These are phyloP conservation scores for Polypterus bichir DNA, from an alignment of 2,113 vertebrate species.

Conservation along the genomic window DNA sequence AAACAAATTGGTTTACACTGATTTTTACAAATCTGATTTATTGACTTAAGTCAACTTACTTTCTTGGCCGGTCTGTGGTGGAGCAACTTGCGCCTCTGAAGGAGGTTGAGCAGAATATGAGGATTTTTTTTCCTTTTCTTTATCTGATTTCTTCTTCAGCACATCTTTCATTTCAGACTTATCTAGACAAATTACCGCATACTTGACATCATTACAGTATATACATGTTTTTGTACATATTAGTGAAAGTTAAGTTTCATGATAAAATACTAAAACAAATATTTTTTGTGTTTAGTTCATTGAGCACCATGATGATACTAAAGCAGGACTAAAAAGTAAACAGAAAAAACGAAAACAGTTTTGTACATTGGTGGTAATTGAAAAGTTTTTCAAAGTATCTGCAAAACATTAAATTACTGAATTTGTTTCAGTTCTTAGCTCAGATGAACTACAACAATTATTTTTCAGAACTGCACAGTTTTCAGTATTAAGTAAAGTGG, in stretches of 20 bases:
- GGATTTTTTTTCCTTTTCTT: slow-evolving; percentile 43
- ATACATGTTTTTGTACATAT: neutral
- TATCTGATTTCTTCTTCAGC: slow-evolving; percentile 48
- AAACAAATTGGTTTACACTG: too few species aligned
- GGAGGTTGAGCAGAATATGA: slow-evolving; percentile 26
- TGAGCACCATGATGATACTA: neutral
- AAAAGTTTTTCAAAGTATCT: too few species aligned
- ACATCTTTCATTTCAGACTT: slow-evolving; percentile 43
- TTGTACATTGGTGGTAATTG: too few species aligned
- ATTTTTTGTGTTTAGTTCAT: too few species aligned
- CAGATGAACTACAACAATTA: too few species aligned
- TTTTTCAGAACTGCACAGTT: too few species aligned
- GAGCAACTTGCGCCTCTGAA: slow-evolving; percentile 25
- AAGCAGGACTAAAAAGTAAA: neutral
- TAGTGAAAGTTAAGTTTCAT: too few species aligned
- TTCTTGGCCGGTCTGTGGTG: slow-evolving; percentile 29
- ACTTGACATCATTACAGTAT: neutral
- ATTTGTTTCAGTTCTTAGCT: too few species aligned
- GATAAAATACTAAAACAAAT: too few species aligned
- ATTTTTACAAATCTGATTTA: too few species aligned
- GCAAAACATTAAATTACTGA: too few species aligned
- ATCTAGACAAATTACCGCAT: slow-evolving; percentile 15
- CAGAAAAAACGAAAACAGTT: neutral
- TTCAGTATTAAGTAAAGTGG: too few species aligned
- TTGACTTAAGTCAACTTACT: slow-evolving; percentile 35